Conservation (phyloP, 2,888 invertebrate species). For the Globia sparganii region DNA sequence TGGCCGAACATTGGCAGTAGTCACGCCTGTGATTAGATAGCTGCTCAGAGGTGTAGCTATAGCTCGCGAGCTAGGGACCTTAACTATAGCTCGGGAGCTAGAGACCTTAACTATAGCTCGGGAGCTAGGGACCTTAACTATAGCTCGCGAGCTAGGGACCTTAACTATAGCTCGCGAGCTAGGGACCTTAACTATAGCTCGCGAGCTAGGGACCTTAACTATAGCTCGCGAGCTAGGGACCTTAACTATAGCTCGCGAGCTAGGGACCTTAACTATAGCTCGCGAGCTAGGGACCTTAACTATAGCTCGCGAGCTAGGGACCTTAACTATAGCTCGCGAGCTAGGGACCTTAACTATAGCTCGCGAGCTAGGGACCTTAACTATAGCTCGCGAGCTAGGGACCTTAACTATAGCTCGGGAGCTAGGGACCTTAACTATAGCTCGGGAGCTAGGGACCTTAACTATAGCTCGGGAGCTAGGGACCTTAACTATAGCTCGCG, state of each 20-base stretch:
- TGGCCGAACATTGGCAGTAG: constrained; percentile 19
- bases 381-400: too few relatives aligned
- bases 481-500: constrained; percentile 7
- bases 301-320: constrained; percentile 14
- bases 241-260: constrained; percentile 14
- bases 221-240: constrained; percentile 11
- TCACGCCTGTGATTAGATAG: constrained; percentile 32
- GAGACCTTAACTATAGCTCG: too few relatives aligned
- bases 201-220: neutral
- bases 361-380: constrained; percentile 10
- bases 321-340: constrained; percentile 7
- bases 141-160: constrained; percentile 12
- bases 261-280: neutral
- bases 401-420: constrained; percentile 24
- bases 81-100: too few relatives aligned
- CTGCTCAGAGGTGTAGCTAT: constrained; percentile 15
- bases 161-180: constrained; percentile 12
- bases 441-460: constrained; percentile 13
- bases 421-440: neutral
- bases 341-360: neutral
- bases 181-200: constrained; percentile 4
- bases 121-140: neutral
- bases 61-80: too few relatives aligned
- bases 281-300: constrained; percentile 5
- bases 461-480: constrained; percentile 15